Conservation (phyloP, 2,113 vertebrate species). For the Stictonetta naevosa region DNA sequence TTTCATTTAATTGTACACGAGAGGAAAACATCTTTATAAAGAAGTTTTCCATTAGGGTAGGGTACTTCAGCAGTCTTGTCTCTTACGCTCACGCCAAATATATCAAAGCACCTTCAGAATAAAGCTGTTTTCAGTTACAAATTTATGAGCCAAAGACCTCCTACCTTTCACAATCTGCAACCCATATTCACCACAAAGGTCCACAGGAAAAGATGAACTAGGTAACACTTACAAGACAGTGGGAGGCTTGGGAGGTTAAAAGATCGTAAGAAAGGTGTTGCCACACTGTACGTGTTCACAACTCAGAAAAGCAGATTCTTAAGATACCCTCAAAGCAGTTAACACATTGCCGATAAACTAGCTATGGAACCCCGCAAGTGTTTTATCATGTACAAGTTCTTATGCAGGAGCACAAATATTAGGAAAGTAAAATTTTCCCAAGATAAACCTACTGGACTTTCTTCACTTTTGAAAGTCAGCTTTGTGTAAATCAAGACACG, state of each 20-base stretch:
- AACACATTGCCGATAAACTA: background rate
- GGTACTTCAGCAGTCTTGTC: background rate
- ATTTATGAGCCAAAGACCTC: background rate
- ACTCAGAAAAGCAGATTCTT: background rate
- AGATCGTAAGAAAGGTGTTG: background rate
- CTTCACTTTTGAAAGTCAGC: background rate
- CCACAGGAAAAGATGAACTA: background rate
- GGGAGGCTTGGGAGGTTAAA: conserved; percentile 8
- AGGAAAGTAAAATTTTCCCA: background rate
- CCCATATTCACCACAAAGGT: background rate
- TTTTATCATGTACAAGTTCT: background rate
- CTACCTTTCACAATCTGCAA: conserved; percentile 4
- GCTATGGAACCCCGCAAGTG: background rate
- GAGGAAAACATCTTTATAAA: background rate
- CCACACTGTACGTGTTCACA: background rate
- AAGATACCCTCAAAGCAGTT: background rate
- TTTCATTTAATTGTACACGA: background rate
- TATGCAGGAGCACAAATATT: background rate
- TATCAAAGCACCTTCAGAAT: background rate
- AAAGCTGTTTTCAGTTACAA: background rate
- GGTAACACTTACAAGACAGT: background rate
- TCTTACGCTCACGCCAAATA: background rate
- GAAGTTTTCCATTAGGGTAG: background rate
- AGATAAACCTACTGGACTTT: background rate
- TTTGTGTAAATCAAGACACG: background rate